Conservation (phyloP, 2,797 vertebrate genomes). For the Staurois parvus region DNA sequence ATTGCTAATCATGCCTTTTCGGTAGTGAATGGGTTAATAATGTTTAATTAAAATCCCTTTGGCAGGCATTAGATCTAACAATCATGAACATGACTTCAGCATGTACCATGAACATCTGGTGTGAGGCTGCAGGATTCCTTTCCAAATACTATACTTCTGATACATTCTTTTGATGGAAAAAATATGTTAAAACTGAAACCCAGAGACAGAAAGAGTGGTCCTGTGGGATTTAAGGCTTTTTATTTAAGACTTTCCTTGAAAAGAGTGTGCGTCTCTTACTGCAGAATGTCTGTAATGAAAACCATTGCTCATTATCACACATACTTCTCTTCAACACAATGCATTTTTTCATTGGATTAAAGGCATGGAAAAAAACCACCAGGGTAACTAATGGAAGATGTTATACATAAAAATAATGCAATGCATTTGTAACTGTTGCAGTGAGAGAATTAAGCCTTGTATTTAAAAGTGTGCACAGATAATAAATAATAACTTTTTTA, state of each 20-base stretch:
- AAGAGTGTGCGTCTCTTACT: slow-evolving; percentile 48
- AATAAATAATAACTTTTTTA: slow-evolving; percentile 35
- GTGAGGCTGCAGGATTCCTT: slow-evolving; percentile 37
- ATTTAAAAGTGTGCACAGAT: slow-evolving; percentile 18
- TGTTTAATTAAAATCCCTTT: slow-evolving; percentile 40
- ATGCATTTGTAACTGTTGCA: slow-evolving; percentile 29
- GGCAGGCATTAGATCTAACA: slow-evolving; percentile 30
- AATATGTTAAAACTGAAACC: slow-evolving; percentile 60
- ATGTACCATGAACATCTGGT: slow-evolving; percentile 58
- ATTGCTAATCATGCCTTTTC: not conserved
- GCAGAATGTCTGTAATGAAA: slow-evolving; percentile 58
- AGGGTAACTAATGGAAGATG: slow-evolving; percentile 56
- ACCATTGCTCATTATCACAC: slow-evolving; percentile 62
- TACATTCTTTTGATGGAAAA: slow-evolving; percentile 61
- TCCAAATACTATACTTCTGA: slow-evolving; percentile 50
- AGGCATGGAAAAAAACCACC: slow-evolving; percentile 36
- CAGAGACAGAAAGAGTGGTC: slow-evolving; percentile 48
- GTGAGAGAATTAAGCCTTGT: slow-evolving; percentile 16
- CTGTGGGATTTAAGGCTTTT: slow-evolving; percentile 54
- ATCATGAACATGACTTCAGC: slow-evolving; percentile 54
- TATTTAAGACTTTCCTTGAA: slow-evolving; percentile 60
- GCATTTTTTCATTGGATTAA: slow-evolving; percentile 51
- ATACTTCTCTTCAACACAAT: slow-evolving; percentile 54
- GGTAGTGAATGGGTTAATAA: slow-evolving; percentile 26
- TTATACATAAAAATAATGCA: slow-evolving; percentile 45